These are phyloP conservation scores for Microchirus variegatus DNA, from an alignment of 2,797 vertebrate species.

Conservation along the genomic window DNA sequence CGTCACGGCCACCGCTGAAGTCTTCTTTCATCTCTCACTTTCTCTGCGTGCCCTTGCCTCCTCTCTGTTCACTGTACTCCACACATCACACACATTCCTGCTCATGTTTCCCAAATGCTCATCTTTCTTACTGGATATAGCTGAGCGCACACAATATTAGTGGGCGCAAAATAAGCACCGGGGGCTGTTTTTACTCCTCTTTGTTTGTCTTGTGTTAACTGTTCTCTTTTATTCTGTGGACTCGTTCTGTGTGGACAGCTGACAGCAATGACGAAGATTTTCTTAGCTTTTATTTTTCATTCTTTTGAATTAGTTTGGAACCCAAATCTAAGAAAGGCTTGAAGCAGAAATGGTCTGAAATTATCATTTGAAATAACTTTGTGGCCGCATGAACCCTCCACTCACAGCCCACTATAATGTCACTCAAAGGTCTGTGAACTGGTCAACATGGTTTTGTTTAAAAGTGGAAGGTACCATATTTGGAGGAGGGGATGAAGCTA, in stretches of 20 bases:
- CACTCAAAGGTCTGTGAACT: no score
- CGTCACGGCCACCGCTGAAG: not conserved
- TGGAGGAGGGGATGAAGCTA: no score
- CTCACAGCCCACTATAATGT: no score
- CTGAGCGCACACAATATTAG: constrained; percentile 49
- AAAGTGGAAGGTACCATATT: no score
- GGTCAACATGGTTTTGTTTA: no score
- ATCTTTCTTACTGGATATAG: constrained; percentile 46
- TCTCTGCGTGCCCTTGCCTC: constrained; percentile 8
- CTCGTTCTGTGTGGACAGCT: constrained; percentile 3
- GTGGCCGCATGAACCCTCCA: no score
- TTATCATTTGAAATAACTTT: not conserved
- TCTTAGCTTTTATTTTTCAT: constrained; percentile 3
- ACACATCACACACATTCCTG: constrained; percentile 19
- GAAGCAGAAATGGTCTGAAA: not conserved
- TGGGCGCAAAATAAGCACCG: constrained; percentile 30
- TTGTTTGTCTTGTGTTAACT: constrained; percentile 31
- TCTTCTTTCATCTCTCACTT: constrained; percentile 50
- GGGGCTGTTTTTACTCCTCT: constrained; percentile 39
- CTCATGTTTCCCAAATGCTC: constrained; percentile 29
- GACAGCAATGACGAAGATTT: constrained; percentile 17
- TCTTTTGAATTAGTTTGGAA: not conserved
- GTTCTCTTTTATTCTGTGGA: constrained; percentile 12
- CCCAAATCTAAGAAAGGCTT: not conserved
- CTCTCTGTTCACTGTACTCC: constrained; percentile 16